Base-by-base conservation (phyloP, 2,888 invertebrate species). In the Ypsolopha scabrella region DNA sequence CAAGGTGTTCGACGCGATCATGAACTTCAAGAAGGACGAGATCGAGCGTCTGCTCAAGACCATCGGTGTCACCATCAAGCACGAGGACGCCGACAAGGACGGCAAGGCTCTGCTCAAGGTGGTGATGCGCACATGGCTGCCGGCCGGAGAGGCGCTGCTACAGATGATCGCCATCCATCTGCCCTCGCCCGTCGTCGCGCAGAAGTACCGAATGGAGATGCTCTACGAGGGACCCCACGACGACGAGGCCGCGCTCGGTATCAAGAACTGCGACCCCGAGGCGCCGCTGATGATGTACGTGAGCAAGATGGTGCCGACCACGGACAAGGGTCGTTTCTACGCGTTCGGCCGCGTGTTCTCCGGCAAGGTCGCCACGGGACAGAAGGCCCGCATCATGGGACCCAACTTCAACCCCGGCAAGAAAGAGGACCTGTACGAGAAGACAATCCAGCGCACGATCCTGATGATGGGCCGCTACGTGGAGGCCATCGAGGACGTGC, bases 81-180 rank as follows among this genome's bases (percentile, higher is more conserved):
- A 93, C 63, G 99, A 99, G 77, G 99, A 99, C 72, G 92, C 94
- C 71, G 98, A 99, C 58, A 94, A 97, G 85, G 97, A 97, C 62
- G 98, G 98, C 65, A 99, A 99, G 79, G 94, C 92, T 55, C 89
- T 99, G 58, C 90, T 99, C 65, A 99, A 93, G 92, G 93, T 95
- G 61, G 95, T 99, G 57, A 99, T 99, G 99, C 93, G 99, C 66
- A 95, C 95, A 56, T 99, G 99, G 99, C 89, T 99, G 82, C 99
- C 99, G 52, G 99, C 99, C 75, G 99, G 99, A 64, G 99, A 99
- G 83, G 97, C 99, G 69, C 88, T 99, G 68, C 95, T 99, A 88
- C 98, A 99, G 91, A 99, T 99, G 99, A 99, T 99, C 87, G 97
- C 98, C 87, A 98, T 99, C 79, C 99, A 99, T 78, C 89, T 99